Evolutionary conservation across 2,888 invertebrate genomes (phyloP).

Genomic region (Hoplodrina blanda): DNA sequence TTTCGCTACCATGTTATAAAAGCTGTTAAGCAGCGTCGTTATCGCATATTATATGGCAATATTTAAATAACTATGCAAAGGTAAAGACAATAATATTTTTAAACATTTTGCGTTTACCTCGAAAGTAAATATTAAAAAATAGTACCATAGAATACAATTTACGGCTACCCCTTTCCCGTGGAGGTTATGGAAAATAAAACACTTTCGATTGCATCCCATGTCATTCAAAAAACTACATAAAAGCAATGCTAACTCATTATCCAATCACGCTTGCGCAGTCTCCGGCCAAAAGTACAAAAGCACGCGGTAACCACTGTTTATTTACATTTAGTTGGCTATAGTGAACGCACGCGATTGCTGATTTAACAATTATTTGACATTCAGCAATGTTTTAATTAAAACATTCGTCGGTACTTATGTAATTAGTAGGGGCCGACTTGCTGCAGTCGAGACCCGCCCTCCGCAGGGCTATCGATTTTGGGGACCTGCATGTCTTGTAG

Average conservation of each 20-base stretch:
- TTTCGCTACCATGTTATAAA: neutral
- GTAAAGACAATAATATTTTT: neutral
- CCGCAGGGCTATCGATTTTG: slow-evolving; percentile 65
- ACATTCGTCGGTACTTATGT: slow-evolving; percentile 12
- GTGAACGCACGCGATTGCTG: slow-evolving; percentile 54
- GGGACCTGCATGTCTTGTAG: slow-evolving; percentile 51
- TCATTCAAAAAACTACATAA: slow-evolving; percentile 48
- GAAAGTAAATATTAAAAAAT: neutral
- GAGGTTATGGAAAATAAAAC: slow-evolving; percentile 11
- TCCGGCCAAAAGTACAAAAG: slow-evolving; percentile 39
- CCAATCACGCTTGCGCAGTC: slow-evolving; percentile 57
- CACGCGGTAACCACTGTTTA: slow-evolving; percentile 75
- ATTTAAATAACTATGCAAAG: neutral
- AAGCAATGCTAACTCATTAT: slow-evolving; percentile 43
- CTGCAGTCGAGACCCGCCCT: slow-evolving; percentile 48
- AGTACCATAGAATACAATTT: neutral
- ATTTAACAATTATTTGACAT: slow-evolving; percentile 47
- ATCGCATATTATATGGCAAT: neutral
- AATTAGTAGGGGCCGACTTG: slow-evolving; percentile 20
- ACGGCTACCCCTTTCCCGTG: neutral
- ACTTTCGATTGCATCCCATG: slow-evolving; percentile 39
- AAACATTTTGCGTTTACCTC: no score
- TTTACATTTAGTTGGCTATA: slow-evolving; percentile 73
- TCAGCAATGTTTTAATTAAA: slow-evolving; percentile 32
- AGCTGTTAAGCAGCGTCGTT: neutral